Base-by-base conservation (phyloP, 2,888 invertebrate species). In the Lampropteryx suffumata region DNA sequence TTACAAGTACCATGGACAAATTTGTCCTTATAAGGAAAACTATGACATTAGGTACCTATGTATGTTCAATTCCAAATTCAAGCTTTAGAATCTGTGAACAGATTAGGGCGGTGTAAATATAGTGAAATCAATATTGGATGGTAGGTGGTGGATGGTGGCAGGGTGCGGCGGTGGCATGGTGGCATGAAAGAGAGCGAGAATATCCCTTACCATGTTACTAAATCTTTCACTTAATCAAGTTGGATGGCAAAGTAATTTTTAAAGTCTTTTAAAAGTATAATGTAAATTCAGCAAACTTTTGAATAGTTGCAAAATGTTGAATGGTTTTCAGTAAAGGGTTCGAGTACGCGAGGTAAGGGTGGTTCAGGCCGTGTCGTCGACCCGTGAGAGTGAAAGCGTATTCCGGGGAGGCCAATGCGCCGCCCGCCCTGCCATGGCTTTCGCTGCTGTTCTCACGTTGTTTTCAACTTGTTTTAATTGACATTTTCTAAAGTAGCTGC, bases 391-490 rank as follows among this genome's bases (percentile, higher is more conserved):
- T 86, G 87, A 85, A 87, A 85, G 84, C 84, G 72, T 76, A 81
- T 86, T 87, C 87, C 85, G 86, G 85, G 86, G 84, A 76, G 85
- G 82, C 74, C 59, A 73, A 82, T 14, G 29, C 29, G 30, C 24
- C 80, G 75, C 82, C 84, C 83, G 76, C 82, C 85, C 82, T 72
- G 75, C 73, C 76, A 70, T 69, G 84, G 83, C 90, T 84, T 90
- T 87, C 84, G 86, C 90, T 87, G 76, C 84, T 84, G 86, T 89
- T 79, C 82, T 86, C 90, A 89, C 89, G 76, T 79, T 79, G 79
- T 79, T 82, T 79, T 73, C 64, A 76, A 79, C 70, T 77, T 67
- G 62, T 76, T 75, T 79, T 79, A 77, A 80, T 82, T 76, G 49
- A 51, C 48, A 52, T 57, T 64, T 8, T 62, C 56, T 59, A 52